These are phyloP conservation scores for Drosophila tsacasi DNA, from an alignment of 1,140 invertebrate species.

Conservation along the genomic window DNA sequence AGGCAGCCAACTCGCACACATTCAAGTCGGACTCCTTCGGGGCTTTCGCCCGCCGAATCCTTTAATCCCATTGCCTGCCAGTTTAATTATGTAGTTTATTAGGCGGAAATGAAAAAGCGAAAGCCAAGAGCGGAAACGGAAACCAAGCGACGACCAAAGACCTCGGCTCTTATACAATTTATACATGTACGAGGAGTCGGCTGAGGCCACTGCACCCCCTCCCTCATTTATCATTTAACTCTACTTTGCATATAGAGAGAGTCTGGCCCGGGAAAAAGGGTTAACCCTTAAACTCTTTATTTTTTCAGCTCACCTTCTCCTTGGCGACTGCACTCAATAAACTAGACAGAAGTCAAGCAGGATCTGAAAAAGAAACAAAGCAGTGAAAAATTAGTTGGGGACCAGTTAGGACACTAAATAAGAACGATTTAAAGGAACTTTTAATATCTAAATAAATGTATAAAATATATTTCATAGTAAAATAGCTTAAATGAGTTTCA, in stretches of 20 bases:
- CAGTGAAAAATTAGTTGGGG: slow-evolving; percentile 32
- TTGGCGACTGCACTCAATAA: slow-evolving; percentile 67
- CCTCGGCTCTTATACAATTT: slow-evolving; percentile 34
- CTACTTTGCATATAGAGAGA: slow-evolving; percentile 70
- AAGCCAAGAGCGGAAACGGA: slow-evolving; percentile 79
- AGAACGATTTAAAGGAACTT: background rate
- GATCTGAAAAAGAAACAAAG: slow-evolving; percentile 41
- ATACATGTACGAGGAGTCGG: slow-evolving; percentile 35
- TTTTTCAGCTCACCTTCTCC: slow-evolving; percentile 45
- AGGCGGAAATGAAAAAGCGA: slow-evolving; percentile 84
- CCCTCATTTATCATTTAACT: slow-evolving; percentile 57
- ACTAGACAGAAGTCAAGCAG: slow-evolving; percentile 54
- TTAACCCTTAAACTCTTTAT: slow-evolving; percentile 25
- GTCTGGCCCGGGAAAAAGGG: slow-evolving; percentile 51
- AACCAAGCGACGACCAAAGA: slow-evolving; percentile 65
- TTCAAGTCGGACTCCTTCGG: slow-evolving; percentile 35
- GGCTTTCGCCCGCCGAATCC: slow-evolving; percentile 63
- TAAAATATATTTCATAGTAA: background rate
- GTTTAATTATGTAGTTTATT: slow-evolving; percentile 85
- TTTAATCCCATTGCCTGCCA: slow-evolving; percentile 84
- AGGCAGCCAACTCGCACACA: slow-evolving; percentile 7
- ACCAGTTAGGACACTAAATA: background rate
- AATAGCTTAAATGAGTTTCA: background rate
- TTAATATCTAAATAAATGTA: background rate
- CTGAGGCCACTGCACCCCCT: slow-evolving; percentile 21